Percentiles rank a stretch among this genome's conserved stretches.
phyloP scores from a whole-genome alignment of 1,140 invertebrate genomes.

The Cotesia chilonis region DNA sequence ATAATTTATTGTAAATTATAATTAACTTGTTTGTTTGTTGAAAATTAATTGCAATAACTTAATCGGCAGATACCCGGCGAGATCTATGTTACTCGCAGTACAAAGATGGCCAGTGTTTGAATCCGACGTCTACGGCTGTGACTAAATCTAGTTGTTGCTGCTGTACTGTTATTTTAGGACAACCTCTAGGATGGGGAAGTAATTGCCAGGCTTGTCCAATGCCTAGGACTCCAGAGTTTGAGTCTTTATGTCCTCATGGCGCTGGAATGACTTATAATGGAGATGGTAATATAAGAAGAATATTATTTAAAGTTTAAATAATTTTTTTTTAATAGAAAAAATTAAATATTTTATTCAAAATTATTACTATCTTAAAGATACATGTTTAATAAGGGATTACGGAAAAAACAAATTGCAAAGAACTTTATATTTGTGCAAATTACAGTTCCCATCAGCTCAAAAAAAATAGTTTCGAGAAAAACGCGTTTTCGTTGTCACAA shows the following conservation, averaged over 20 bases:
- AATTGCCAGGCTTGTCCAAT: conserved; percentile 82
- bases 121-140: conserved; percentile 77
- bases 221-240: conserved; percentile 76
- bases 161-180: conserved; percentile 76
- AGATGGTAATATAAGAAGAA: conserved; percentile 67
- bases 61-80: conserved; percentile 75
- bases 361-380: too few species aligned
- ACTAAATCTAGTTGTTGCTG: conserved; percentile 89
- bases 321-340: too few species aligned
- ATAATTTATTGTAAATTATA: conserved; percentile 30
- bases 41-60: conserved; percentile 27
- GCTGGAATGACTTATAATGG: conserved; percentile 83
- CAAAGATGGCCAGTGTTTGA: conserved; percentile 80
- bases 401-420: too few species aligned
- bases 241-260: conserved; percentile 80
- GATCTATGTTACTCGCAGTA: conserved; percentile 86
- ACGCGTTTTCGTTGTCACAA: too few species aligned
- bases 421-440: too few species aligned
- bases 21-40: not conserved
- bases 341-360: too few species aligned
- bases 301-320: conserved; percentile 8
- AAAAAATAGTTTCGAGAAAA: too few species aligned
- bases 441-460: too few species aligned
- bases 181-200: conserved; percentile 84
- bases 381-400: too few species aligned